Evolutionary conservation across 2,797 vertebrate species (phyloP), one percentile per base, ranked within the genome.

Genomic region (Acrocephalus scirpaceus): DNA sequence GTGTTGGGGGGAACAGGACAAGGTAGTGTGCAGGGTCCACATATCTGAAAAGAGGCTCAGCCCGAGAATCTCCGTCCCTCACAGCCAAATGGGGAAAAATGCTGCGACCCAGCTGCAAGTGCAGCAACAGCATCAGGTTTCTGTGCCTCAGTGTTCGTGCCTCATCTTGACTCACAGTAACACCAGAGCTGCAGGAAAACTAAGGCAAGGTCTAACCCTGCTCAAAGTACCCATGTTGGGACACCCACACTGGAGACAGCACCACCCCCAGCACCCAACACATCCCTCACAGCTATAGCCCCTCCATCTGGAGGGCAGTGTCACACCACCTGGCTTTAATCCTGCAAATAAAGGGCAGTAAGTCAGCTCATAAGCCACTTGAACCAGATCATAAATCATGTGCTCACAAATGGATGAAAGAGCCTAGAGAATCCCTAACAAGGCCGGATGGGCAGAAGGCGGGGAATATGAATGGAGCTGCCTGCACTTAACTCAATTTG

Each of bases 401-500:
- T 4, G 78, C 77, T 88, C 1, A 1, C 44, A 40, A 91, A 88
- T 7, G 22, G 92, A 94, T 64, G 73, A 82, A 91, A 85, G 67
- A 92, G 66, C 81, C 54, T 6, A 4, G 64, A 60, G 70, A 76
- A 85, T 80, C 83, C 82, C 70, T 94, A 91, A 91, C 25, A n/a
- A 95, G 95, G 70, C 32, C 54, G 90, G 72, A 93, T 56, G 67
- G 86, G 86, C 69, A 86, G 74, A 92, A 93, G 87, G 53, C 2
- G 2, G 67, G 83, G 91, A 96, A 92, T 92, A 87, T 36, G 89
- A 95, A 94, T 83, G 91, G 84, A 94, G 78, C 74, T 61, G 90
- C 86, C 85, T 50, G 72, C 3, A 7, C 7, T 5, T 69, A 96
- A 95, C 90, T 84, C 64, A 23, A 92, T 95, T 94, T 93, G 84